These are phyloP conservation scores for Atractosteus spatula DNA, from an alignment of 2,113 vertebrate genomes.

Conservation along the genomic window DNA sequence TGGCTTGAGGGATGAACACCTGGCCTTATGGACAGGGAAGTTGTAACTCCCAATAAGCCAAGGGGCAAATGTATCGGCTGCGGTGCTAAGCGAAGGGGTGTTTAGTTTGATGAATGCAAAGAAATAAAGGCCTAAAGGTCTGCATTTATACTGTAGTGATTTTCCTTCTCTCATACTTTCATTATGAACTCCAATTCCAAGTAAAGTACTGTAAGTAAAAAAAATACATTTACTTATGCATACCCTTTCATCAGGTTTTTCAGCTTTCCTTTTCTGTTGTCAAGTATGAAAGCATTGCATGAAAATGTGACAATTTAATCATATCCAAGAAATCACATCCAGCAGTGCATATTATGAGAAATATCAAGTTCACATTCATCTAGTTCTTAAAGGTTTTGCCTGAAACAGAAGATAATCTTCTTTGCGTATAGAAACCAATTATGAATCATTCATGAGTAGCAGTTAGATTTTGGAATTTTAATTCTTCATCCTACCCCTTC, in stretches of 20 bases:
- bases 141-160: too few species aligned
- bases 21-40: too few species aligned
- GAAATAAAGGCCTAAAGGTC: too few species aligned
- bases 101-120: too few species aligned
- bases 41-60: too few species aligned
- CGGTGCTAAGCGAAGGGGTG: too few species aligned
- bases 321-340: not conserved
- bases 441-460: slow-evolving; percentile 2
- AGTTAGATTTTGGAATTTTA: not conserved
- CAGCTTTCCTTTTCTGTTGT: not conserved
- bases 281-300: not conserved
- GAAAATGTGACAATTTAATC: slow-evolving; percentile 7
- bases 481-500: not conserved
- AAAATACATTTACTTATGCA: not conserved
- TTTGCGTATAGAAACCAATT: slow-evolving; percentile 10
- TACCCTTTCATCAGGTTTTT: not conserved
- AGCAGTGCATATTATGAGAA: not conserved
- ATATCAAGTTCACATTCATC: not conserved
- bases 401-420: not conserved
- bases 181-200: too few species aligned
- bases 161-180: too few species aligned
- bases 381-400: not conserved
- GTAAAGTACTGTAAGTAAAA: too few species aligned
- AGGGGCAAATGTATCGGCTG: too few species aligned
- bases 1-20: too few species aligned